These are phyloP conservation scores for Acanthurus leucopareius DNA, from an alignment of 2,797 vertebrate species.

Conservation along the genomic window DNA sequence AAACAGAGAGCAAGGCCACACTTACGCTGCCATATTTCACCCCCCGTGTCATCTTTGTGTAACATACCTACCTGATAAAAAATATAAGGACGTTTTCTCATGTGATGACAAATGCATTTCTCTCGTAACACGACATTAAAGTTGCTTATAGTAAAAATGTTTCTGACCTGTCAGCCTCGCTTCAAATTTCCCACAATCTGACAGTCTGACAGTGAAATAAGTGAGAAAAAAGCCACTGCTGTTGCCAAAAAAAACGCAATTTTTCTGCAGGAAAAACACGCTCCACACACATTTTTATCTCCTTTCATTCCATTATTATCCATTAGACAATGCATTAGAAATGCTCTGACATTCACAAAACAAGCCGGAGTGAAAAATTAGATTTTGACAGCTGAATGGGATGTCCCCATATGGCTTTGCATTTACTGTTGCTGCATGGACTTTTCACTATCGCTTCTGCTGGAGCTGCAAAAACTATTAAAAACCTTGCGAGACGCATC, in stretches of 20 bases:
- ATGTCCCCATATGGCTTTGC: neutral
- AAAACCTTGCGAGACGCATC: neutral
- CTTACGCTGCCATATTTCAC: neutral
- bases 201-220: neutral
- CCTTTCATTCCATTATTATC: slow-evolving; percentile 9
- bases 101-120: slow-evolving; percentile 10
- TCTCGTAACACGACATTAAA: too few species aligned
- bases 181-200: slow-evolving; percentile 10
- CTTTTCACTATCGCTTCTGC: neutral
- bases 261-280: slow-evolving; percentile 15
- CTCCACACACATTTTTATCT: slow-evolving; percentile 10
- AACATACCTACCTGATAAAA: slow-evolving; percentile 16
- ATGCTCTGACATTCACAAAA: neutral
- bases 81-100: slow-evolving; percentile 1
- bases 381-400: neutral
- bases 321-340: slow-evolving; percentile 16
- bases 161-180: neutral
- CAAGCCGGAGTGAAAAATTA: neutral
- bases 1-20: neutral
- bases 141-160: neutral
- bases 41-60: neutral
- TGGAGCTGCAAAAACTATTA: too few species aligned
- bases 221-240: slow-evolving; percentile 3
- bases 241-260: too few species aligned
- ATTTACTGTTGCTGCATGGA: neutral